These are phyloP conservation scores for Actinia tenebrosa DNA, from an alignment of 64 coral and sea anemone species.

Conservation along the genomic window DNA sequence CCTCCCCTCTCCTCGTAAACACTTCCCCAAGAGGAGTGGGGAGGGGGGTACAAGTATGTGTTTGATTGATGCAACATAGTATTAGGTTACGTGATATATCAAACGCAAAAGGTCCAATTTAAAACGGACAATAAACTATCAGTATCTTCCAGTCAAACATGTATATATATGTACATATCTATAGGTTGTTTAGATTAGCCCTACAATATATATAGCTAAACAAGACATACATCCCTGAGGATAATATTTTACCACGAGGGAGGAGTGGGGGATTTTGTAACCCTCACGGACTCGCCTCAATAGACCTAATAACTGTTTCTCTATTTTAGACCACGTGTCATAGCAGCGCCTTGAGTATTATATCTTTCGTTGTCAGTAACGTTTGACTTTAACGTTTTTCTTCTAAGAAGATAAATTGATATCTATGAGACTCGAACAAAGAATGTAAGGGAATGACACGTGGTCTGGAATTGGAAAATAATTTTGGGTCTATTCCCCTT, in stretches of 20 bases:
- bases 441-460: too few relatives aligned
- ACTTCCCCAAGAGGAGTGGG: background rate
- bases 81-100: background rate
- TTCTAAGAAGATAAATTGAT: too few relatives aligned
- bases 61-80: background rate
- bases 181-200: background rate
- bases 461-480: too few relatives aligned
- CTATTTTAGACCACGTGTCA: too few relatives aligned
- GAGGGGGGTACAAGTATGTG: constrained; percentile 5
- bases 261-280: background rate
- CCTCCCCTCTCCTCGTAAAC: background rate
- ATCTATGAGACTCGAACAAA: too few relatives aligned
- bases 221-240: background rate
- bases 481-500: too few relatives aligned
- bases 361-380: too few relatives aligned
- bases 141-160: background rate
- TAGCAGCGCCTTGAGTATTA: too few relatives aligned
- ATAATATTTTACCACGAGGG: background rate
- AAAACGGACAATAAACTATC: background rate
- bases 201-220: too few relatives aligned
- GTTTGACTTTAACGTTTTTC: too few relatives aligned
- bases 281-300: background rate
- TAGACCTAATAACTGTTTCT: background rate
- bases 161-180: background rate
- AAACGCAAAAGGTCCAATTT: background rate